A percentile compares a stretch with the other conserved stretches of the same genome.
These are phyloP conservation scores for Daktulosphaira vitifoliae DNA, from an alignment of 1,140 invertebrate genomes.

Conservation along the genomic window DNA sequence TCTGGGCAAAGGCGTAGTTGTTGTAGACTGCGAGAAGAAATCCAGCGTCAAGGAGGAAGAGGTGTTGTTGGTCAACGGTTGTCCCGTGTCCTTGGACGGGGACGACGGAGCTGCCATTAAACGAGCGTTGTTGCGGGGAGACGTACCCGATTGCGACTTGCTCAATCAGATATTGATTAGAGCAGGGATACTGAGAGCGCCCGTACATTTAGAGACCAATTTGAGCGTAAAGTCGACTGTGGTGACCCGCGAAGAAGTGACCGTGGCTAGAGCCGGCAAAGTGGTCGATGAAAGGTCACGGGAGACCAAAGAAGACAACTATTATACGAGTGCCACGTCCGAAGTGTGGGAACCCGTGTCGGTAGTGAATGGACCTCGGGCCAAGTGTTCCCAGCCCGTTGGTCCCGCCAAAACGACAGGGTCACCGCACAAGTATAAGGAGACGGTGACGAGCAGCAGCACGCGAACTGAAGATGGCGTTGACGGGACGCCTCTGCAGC, in stretches of 20 bases:
- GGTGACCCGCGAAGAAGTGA: conserved; percentile 63
- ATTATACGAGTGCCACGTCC: conserved; percentile 57
- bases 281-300: conserved; percentile 61
- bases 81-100: conserved; percentile 58
- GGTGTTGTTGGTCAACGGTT: conserved; percentile 63
- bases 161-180: conserved; percentile 58
- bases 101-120: conserved; percentile 61
- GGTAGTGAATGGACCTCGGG: neutral
- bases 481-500: neutral
- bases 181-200: conserved; percentile 50
- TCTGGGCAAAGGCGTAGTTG: conserved; percentile 62
- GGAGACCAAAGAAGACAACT: conserved; percentile 65
- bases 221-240: conserved; percentile 63
- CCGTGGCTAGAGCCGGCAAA: conserved; percentile 57
- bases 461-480: conserved; percentile 24
- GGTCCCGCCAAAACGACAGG: neutral
- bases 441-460: conserved; percentile 27
- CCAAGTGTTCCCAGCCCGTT: neutral
- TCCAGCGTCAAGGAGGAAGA: conserved; percentile 63
- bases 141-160: conserved; percentile 61
- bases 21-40: conserved; percentile 67
- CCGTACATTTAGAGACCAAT: conserved; percentile 62
- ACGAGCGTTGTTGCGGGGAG: conserved; percentile 59
- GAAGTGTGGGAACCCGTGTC: conserved; percentile 57
- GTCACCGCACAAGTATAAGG: neutral